Base-by-base conservation (phyloP, 2,888 invertebrate species). In the Apoda limacodes region DNA sequence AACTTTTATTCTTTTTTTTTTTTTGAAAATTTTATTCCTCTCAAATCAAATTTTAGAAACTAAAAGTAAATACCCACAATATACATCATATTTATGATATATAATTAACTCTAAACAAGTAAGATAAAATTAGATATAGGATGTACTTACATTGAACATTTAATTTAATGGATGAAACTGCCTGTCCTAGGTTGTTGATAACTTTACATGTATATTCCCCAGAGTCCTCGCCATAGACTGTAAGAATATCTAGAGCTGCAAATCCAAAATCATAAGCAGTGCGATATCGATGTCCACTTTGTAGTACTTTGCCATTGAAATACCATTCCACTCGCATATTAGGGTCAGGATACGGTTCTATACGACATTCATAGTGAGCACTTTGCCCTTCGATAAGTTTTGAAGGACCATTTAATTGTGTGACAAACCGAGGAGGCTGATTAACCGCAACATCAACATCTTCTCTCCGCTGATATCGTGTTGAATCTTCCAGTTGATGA, bases 221-320 rank as follows among this genome's bases (percentile, higher is more conserved):
- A 42, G 93, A 90, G 65, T 98, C 98, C 76, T 95, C 95, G 10
- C 91, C 90, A 53, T 95, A 94, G 2, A 95, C 95, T 22, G 94
- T 92, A 14, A 96, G 83, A 38, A 99, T 92, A 63, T 99, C 98
- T 40, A 99, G 84, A 30, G 98, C 93, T 34, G 96, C 95, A 69
- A 96, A 98, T 25, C 98, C 98, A 65, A 99, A 98, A 63, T 98
- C 98, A 56, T 92, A 93, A 26, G 95, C 90, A 26, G 96, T 96
- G 55, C 95, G 88, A 82, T 93, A 95, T 39, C 97, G 87, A 60
- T 96, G 95, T 32, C 93, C 93, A 39, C 90, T 90, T 51, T 88
- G 89, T 27, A 95, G 74, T 24, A 95, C 92, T 64, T 94, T 88
- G 26, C 93, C 95, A 64, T 98, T 95, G 55, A 94, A 94, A 78